Conservation (phyloP, 2,888 invertebrate genomes). For the Xanthia icteritia region DNA sequence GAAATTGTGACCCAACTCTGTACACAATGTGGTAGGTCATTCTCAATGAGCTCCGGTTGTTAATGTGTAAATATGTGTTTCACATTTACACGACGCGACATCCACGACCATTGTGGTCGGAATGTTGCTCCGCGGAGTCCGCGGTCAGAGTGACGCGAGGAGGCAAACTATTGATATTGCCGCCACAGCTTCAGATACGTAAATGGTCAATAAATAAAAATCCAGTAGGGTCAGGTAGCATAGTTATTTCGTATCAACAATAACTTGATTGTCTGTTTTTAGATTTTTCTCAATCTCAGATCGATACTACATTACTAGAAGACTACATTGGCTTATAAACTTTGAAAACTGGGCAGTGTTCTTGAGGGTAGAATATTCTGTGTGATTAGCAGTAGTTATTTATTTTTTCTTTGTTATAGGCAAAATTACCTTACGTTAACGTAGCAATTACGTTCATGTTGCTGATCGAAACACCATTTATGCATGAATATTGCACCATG, state of each 20-base stretch:
- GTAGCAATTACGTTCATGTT: neutral
- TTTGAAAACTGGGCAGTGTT: neutral
- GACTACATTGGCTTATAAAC: neutral
- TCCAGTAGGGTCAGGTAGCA: neutral
- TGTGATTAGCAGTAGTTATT: neutral
- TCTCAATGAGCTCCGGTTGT: constrained; percentile 78
- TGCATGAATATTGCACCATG: no score
- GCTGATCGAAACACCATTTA: no score
- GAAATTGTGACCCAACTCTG: constrained; percentile 75
- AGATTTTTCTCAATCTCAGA: neutral
- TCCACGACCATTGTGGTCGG: constrained; percentile 58
- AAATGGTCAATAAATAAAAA: constrained; percentile 6
- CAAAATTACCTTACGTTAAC: neutral
- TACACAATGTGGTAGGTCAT: constrained; percentile 84
- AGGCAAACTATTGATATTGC: constrained; percentile 32
- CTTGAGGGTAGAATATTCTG: neutral
- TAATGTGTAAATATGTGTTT: constrained; percentile 83
- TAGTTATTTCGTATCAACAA: neutral
- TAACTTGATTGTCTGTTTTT: neutral
- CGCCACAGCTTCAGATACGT: neutral
- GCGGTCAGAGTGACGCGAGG: constrained; percentile 11
- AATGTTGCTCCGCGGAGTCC: constrained; percentile 49
- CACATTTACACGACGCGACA: constrained; percentile 77
- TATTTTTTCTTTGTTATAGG: neutral
- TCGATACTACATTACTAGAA: neutral